Base-by-base conservation (phyloP, 2,797 vertebrate genomes). In the Amblyraja radiata region DNA sequence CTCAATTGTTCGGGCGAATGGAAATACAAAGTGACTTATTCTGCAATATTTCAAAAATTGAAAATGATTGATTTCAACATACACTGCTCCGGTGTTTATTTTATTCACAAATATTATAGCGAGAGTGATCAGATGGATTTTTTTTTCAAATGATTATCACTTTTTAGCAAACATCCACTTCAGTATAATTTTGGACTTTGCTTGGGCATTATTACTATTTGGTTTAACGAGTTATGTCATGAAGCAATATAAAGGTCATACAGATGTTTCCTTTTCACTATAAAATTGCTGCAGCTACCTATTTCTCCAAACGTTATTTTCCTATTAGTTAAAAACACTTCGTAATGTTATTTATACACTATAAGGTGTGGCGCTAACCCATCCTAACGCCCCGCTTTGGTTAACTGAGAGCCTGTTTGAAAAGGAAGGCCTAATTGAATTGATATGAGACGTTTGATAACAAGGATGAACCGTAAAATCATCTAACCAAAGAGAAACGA, bases 191-290 rank as follows among this genome's bases (percentile, higher is more conserved):
- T 90, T 18, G 88, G 65, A 5, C 39, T 71, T 36, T 71, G 39
- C 88, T 73, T 46, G 16, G 32, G 36, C 71, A 46, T 92, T 92
- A 92, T 92, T 92, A 32, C 84, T 21, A 76, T 92, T 92, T 76
- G 90, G 9, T 92, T 73, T 54, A 92, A 54, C 65, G 71, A 92
- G 90, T 92, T 76, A 54, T 92, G 90, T 76, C 90, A 92, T 76
- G 90, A 92, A 92, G 90, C 90, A 58, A 76, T 54, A 73, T 18
- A 92, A 54, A 92, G 90, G 71, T 92, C 90, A 76, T 76, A 76
- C 68, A 92, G 90, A 76, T 92, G 90, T 92, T 92, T 92, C 90
- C 36, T 58, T 92, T 54, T 46, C 13, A 76, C 46, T 14, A 76
- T 92, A 92, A 73, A 25, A 73, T 54, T 73, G 25, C 25, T 74